Evolutionary conservation across 1,140 invertebrate genomes (phyloP), one percentile per base, ranked within the genome.

Genomic region (Musca domestica): DNA sequence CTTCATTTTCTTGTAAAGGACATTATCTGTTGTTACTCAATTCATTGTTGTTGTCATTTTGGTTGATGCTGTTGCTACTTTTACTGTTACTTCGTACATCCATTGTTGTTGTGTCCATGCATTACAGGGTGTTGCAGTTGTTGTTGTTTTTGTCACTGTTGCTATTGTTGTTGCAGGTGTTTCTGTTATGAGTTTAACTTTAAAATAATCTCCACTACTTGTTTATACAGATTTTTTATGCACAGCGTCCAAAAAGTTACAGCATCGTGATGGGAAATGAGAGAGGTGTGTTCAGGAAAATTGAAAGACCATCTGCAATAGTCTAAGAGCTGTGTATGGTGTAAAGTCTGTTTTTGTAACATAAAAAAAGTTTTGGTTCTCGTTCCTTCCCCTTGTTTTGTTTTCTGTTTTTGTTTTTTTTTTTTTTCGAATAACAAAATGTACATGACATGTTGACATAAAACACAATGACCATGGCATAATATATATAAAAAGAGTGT

Each of bases 361-460:
- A 9, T n/a, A 41, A 9, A 7, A 41, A 41, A 41, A 41, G 34
- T 41, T 41, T 41, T 5, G 5, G 34, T 41, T 10, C 12, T 41
- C 34, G 34, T 41, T 10, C 10, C 34, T 5, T 41, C 6, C 34
- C 34, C 12, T 41, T 41, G 12, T 41, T 41, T 41, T 5, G 34
- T 41, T 30, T 4, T n/a, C n/a, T n/a, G n/a, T n/a, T 41, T 41
- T 41, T 5, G 34, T 41, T 30, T 4, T 2, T 41, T 5, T 58
- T 58, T 58, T 58, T 3, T 58, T 27, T 58, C 10, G 17, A 58
- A 58, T 25, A 27, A 7, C n/a, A 58, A 30, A 58, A n/a, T 58
- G 25, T 58, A 58, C 54, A 58, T 58, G 25, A 58, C 54, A 58
- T 58, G 15, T 27, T 58, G 54, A 58, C 54, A 58, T 27, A 58